Conservation (phyloP, 2,113 vertebrate species). For the Elaphurus davidianus region DNA sequence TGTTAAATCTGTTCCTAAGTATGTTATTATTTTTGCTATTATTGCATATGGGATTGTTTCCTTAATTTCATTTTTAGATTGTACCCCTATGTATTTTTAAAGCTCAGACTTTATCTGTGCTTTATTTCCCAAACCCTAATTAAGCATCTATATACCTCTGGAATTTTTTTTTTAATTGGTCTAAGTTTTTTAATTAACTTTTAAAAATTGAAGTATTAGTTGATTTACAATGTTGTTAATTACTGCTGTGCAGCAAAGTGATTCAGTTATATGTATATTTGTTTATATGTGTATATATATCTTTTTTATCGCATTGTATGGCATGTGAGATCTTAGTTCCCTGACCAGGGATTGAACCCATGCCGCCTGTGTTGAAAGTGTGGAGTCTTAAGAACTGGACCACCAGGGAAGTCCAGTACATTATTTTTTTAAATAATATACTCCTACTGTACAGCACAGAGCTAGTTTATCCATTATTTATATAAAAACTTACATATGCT, state of each 20-base stretch:
- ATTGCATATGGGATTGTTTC: background rate
- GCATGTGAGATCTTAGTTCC: background rate
- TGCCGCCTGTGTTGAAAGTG: background rate
- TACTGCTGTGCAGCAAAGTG: background rate
- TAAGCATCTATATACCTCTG: background rate
- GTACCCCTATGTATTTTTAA: background rate
- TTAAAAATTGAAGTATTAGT: background rate
- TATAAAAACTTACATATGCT: background rate
- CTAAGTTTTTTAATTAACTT: background rate
- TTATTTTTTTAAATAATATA: background rate
- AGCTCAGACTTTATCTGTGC: background rate
- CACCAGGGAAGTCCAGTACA: background rate
- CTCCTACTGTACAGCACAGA: background rate
- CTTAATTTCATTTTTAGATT: background rate
- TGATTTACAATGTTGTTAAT: background rate
- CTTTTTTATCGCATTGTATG: fast-evolving
- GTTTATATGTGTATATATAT: background rate
- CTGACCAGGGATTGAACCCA: background rate
- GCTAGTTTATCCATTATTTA: background rate
- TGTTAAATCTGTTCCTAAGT: background rate
- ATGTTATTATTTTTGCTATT: background rate
- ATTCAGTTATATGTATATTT: background rate
- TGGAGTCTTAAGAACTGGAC: background rate
- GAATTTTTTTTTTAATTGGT: background rate
- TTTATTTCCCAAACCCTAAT: background rate